These are phyloP conservation scores for Syngnathus typhle DNA, from an alignment of 2,113 vertebrate genomes.

Conservation along the genomic window DNA sequence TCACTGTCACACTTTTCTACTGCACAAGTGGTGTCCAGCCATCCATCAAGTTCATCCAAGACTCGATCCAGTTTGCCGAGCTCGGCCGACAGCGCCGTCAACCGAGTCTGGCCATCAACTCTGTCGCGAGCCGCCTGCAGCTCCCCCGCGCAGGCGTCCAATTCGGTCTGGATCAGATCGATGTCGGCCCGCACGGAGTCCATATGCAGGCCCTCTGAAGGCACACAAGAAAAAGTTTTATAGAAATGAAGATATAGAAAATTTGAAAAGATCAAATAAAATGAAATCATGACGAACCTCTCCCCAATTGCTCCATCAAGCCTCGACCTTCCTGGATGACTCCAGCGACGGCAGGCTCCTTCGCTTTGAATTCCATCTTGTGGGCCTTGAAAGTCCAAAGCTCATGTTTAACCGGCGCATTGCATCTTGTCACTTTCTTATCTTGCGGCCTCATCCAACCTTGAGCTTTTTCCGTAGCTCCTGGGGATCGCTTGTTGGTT, in stretches of 20 bases:
- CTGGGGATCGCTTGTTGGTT: conserved; percentile 71
- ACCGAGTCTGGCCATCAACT: conserved; percentile 72
- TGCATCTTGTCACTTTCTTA: not conserved
- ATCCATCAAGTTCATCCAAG: conserved; percentile 72
- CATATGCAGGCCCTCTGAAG: conserved; percentile 66
- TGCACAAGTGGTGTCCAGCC: conserved; percentile 54
- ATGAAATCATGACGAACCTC: conserved; percentile 67
- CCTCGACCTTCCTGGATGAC: conserved; percentile 69
- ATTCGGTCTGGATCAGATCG: conserved; percentile 71
- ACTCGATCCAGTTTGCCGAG: conserved; percentile 69
- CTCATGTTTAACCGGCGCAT: not conserved
- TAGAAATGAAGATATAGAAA: no score
- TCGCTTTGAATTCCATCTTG: conserved; percentile 73
- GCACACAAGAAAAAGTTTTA: not conserved
- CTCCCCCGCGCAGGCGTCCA: conserved; percentile 68
- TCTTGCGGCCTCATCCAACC: conserved; percentile 63
- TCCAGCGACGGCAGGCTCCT: conserved; percentile 66
- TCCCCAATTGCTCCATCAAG: conserved; percentile 79
- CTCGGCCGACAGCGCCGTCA: conserved; percentile 71
- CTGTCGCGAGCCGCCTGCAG: conserved; percentile 71
- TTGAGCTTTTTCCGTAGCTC: conserved; percentile 76
- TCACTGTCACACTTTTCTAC: conserved; percentile 36
- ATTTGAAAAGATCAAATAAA: no score
- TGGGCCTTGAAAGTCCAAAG: conserved; percentile 68
- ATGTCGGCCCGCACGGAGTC: conserved; percentile 59